Conservation (phyloP, 2,113 vertebrate species). For the Raphicerus campestris region DNA sequence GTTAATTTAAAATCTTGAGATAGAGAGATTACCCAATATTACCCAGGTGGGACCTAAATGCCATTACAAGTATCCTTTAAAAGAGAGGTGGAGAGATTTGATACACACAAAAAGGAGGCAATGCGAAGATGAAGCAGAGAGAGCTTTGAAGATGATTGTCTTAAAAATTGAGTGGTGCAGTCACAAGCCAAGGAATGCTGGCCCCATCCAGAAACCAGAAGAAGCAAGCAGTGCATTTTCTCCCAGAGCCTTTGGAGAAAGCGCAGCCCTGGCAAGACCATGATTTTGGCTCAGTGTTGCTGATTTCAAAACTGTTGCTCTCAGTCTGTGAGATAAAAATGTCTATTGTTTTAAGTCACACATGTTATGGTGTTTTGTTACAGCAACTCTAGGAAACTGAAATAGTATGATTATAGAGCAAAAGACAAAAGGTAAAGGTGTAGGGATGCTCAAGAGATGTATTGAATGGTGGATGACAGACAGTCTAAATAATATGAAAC, state of each 20-base stretch:
- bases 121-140: not conserved
- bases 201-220: not conserved
- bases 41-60: not conserved
- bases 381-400: not conserved
- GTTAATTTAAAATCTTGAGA: not conserved
- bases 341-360: not conserved
- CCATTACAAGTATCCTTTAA: not conserved
- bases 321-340: not conserved
- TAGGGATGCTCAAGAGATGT: not conserved
- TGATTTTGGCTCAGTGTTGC: not conserved
- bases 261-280: rapidly evolving
- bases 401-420: not conserved
- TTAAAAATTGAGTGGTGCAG: not conserved
- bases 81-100: not conserved
- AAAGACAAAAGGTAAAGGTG: not conserved
- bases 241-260: not conserved
- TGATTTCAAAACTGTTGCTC: not conserved
- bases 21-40: not conserved
- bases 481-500: not conserved
- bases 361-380: not conserved
- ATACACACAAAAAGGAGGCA: not conserved
- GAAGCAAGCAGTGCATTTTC: not conserved
- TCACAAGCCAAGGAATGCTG: not conserved
- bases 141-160: not conserved
- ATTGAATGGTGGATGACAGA: not conserved